Evolutionary conservation across 2,888 invertebrate species (phyloP).

Genomic region (Brenthis hecate): DNA sequence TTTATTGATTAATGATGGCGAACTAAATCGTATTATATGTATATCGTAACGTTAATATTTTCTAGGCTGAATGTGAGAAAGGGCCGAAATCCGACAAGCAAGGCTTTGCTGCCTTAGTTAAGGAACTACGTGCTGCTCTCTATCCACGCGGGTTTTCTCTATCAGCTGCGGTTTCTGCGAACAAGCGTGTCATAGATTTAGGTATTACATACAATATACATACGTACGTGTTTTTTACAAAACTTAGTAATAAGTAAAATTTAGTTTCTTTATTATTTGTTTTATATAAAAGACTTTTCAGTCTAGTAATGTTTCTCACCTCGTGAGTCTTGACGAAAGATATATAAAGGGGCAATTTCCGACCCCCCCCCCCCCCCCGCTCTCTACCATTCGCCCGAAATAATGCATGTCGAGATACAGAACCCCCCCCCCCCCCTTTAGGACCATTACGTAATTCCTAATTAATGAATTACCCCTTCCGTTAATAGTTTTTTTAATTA

Average conservation of each 20-base stretch:
- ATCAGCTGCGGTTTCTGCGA: conserved; percentile 93
- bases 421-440: no score
- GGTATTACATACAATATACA: conserved; percentile 67
- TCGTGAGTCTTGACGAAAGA: no score
- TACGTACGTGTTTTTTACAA: no score
- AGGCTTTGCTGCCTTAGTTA: conserved; percentile 88
- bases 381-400: no score
- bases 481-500: background rate
- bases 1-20: background rate
- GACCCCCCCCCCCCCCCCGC: no score
- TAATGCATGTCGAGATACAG: no score
- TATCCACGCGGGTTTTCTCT: conserved; percentile 87
- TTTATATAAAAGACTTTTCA: no score
- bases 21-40: no score
- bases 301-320: no score
- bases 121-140: conserved; percentile 88
- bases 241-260: conserved; percentile 10
- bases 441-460: no score
- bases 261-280: background rate
- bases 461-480: no score
- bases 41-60: conserved; percentile 7
- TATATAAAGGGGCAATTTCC: no score
- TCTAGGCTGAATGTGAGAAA: conserved; percentile 89
- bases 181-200: conserved; percentile 90
- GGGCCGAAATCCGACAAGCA: conserved; percentile 91